Evolutionary conservation across 2,797 vertebrate species (phyloP).

Genomic region (Syngnathus rostellatus): DNA sequence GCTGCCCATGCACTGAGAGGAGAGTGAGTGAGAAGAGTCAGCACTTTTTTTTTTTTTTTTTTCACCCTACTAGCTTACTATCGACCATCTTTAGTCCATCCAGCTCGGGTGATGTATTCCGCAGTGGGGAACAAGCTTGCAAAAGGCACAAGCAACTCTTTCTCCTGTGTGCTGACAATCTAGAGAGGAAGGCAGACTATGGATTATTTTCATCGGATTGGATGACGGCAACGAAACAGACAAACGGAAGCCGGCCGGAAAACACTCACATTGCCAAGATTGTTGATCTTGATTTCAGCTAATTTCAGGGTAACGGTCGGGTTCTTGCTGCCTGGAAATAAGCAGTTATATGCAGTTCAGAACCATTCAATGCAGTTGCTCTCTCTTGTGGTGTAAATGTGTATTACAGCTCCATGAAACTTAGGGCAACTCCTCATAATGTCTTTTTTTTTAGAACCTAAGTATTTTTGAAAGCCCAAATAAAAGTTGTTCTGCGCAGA

Average conservation of each 20-base stretch:
- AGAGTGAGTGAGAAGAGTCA: constrained; percentile 11
- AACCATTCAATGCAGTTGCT: background rate
- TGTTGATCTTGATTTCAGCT: constrained; percentile 79
- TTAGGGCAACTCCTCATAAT: background rate
- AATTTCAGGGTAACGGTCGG: constrained; percentile 87
- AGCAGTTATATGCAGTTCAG: constrained; percentile 2
- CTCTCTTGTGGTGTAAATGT: background rate
- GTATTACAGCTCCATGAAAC: background rate
- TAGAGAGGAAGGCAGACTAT: constrained; percentile 40
- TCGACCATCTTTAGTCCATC: constrained; percentile 89
- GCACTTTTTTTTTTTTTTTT: background rate
- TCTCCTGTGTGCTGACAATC: constrained; percentile 80
- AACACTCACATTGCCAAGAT: constrained; percentile 74
- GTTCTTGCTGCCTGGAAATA: constrained; percentile 85
- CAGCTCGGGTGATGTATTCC: constrained; percentile 89
- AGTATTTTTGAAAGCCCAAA: too few relatives aligned
- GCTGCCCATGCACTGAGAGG: constrained; percentile 82
- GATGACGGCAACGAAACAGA: background rate
- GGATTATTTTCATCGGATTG: background rate
- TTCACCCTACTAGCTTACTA: constrained; percentile 65
- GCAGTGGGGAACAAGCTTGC: constrained; percentile 74
- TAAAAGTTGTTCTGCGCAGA: too few relatives aligned
- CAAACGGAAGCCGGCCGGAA: background rate
- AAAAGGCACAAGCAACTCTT: constrained; percentile 84
- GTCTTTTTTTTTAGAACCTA: too few relatives aligned